phyloP scores from a whole-genome alignment of 2,113 vertebrate genomes.

The Limnothrissa miodon region DNA sequence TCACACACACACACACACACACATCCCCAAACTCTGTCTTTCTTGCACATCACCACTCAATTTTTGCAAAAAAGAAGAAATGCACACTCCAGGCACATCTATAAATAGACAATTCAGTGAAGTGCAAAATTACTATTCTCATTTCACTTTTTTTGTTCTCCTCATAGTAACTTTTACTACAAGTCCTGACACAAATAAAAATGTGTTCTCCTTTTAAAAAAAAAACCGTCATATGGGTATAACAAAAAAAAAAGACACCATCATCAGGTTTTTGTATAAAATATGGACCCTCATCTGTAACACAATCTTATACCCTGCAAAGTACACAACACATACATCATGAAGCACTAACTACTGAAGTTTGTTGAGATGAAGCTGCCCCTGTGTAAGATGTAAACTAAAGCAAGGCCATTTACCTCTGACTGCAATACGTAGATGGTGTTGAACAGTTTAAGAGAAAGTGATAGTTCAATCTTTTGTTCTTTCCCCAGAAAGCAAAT shows the following conservation, averaged over 20 bases:
- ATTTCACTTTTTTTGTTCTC: slow-evolving; percentile 66
- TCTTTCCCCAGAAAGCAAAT: not conserved
- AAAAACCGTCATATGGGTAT: not conserved
- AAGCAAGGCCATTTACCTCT: no score
- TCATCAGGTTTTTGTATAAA: not conserved
- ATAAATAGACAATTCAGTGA: slow-evolving; percentile 53
- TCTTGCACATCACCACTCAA: slow-evolving; percentile 3
- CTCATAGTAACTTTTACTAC: slow-evolving; percentile 49
- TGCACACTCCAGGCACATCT: slow-evolving; percentile 44
- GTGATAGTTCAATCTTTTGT: not conserved
- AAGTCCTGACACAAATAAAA: slow-evolving; percentile 24
- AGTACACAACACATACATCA: no score
- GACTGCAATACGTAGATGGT: not conserved
- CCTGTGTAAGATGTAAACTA: no score
- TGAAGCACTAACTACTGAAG: not conserved
- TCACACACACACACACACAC: no score
- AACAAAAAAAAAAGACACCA: not conserved
- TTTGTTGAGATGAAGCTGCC: not conserved
- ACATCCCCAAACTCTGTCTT: not conserved
- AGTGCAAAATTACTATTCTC: slow-evolving; percentile 65
- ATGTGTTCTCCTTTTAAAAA: slow-evolving; percentile 30
- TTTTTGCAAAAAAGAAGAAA: slow-evolving; percentile 60
- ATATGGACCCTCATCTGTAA: no score
- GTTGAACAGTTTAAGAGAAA: not conserved
- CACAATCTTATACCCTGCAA: no score